Base-by-base conservation (phyloP, 2,797 vertebrate species). In the Acanthurus tractus region DNA sequence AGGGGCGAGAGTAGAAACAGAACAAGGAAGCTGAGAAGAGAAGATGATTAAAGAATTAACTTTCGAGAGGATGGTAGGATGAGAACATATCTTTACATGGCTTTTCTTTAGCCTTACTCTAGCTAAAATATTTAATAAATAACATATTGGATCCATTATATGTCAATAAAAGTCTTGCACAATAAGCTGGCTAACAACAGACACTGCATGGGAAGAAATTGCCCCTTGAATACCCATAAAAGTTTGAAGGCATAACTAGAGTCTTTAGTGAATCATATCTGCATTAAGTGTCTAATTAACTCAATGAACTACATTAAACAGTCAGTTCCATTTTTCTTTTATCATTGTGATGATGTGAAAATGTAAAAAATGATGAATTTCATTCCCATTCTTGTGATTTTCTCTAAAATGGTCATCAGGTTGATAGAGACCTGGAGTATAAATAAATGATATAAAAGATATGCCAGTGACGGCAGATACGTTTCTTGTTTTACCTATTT, bases 11-110 rank as follows among this genome's bases (percentile, higher is more conserved):
- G 20, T 42, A 12, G 46, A 10, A 72, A n/a, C 65, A 18, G n/a
- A 8, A 56, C 8, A 61, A 63, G 25, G 66, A 65, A 59, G 25
- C 50, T 48, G 18, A 70, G 22, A 34, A n/a, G 6, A 25, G 36
- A 23, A 42, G 13, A 42, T 42, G 22, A 23, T 17, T 18, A 14
- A 4, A 4, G 11, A 61, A 10, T 29, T 22, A n/a, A 36, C 18
- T 17, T 53, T n/a, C 18, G 18, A 34, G 12, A 52, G 6, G 49
- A 34, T 11, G 15, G 44, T 2, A 8, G 17, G 9, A 6, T 45
- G 10, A 52, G 14, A 23, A 53, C 8, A 11, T 45, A 17, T 61
- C 36, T 50, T 48, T 20, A 25, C 54, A 23, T 11, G 42, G 36
- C 8, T 34, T 50, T 38, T 12, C 14, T 54, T 68, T 15, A 40